Evolutionary conservation across 2,797 vertebrate genomes (phyloP), one percentile per base, ranked within the genome.

Genomic region (Todus mexicanus): DNA sequence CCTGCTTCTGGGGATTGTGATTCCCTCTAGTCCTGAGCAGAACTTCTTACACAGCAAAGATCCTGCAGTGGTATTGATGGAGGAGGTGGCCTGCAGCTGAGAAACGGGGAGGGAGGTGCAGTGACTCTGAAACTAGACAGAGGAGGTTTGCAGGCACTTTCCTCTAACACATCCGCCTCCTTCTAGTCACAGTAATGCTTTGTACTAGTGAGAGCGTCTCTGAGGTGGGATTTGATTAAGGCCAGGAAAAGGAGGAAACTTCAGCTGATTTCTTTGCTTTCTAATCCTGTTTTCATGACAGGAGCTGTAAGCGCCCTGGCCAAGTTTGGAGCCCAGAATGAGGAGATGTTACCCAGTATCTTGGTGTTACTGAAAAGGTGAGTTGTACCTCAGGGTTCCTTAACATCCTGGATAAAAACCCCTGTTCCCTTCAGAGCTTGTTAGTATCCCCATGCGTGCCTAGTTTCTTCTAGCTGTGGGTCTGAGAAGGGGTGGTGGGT

Each of bases 281-380:
- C 43, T 93, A 48, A 90, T 57, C 76, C n/a, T 48, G 15, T 12
- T 56, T 19, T 68, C 48, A 38, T 56, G 8, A 47, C 83, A 98
- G 98, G 98, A 63, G 98, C 98, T 57, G 98, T 98, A 84, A 98
- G 98, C 93, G 98, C 98, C 47, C 95, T 98, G 75, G 98, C 98
- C 84, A 98, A 98, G 83, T 98, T 98, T 92, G 98, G 98, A 87
- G 98, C 98, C 51, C 98, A 98, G 91, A 98, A 98, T 31, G 98
- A 98, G 70, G 98, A 98, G 73, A 97, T 98, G 97, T 84, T 98
- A 64, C 98, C 98, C 80, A 98, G 98, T 71, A 97, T 98, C 89
- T 93, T 98, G 94, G 98, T 98, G 57, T 90, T 98, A 72, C 93
- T 98, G 69, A 98, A 98, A 93, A 98, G 98, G 98, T 98, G 84